Percentiles rank a stretch among this genome's conserved stretches.
Evolutionary conservation across 2,888 invertebrate genomes (phyloP).

Genomic region (Trichogramma evanescens): DNA sequence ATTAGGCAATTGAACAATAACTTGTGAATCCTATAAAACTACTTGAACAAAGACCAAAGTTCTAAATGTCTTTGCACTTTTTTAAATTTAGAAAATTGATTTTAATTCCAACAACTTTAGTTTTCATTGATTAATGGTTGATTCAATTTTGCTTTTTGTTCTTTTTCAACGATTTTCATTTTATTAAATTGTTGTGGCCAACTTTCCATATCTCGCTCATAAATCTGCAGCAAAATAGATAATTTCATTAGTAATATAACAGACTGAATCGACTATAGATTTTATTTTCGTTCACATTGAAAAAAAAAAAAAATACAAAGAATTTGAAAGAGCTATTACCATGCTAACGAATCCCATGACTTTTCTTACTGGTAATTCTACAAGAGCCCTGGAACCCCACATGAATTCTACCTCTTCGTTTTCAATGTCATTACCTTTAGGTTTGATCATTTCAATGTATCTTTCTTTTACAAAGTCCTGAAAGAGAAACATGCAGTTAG

Average conservation of each 20-base stretch:
- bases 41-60: too few species aligned
- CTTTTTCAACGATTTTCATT: slow-evolving; percentile 19
- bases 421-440: slow-evolving; percentile 46
- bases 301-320: slow-evolving; percentile 7
- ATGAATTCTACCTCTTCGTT: slow-evolving; percentile 45
- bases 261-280: background rate
- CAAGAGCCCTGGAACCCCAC: slow-evolving; percentile 53
- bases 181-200: slow-evolving; percentile 31
- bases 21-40: too few species aligned
- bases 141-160: background rate
- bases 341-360: slow-evolving; percentile 52
- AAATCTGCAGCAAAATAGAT: slow-evolving; percentile 28
- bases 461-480: slow-evolving; percentile 45
- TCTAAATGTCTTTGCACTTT: too few species aligned
- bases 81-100: too few species aligned
- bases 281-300: slow-evolving; percentile 2
- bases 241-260: background rate
- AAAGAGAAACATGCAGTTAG: slow-evolving; percentile 5
- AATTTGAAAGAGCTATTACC: slow-evolving; percentile 37
- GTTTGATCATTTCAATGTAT: slow-evolving; percentile 28
- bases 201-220: slow-evolving; percentile 24
- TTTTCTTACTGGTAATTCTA: slow-evolving; percentile 50
- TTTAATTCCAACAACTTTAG: too few species aligned
- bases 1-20: too few species aligned
- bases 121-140: too few species aligned